Base-by-base conservation (phyloP, 2,888 invertebrate genomes). In the Schrankia costaestrigalis region DNA sequence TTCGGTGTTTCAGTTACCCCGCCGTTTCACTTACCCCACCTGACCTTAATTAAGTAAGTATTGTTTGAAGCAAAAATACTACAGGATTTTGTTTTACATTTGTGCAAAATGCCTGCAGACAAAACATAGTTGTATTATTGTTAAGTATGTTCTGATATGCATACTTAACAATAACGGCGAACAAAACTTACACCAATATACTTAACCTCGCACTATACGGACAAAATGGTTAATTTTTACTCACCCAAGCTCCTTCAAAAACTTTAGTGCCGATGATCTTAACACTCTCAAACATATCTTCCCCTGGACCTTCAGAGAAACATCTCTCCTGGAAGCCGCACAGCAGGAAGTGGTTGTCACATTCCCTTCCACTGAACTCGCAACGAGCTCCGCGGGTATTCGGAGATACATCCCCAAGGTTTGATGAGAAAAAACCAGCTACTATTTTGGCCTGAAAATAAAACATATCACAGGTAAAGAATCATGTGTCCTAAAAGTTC, bases 371-470 rank as follows among this genome's bases (percentile, higher is more conserved):
- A 0, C 92, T 92, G 61, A 92, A 91, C 63, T 91, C 88, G 63
- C 96, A 97, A 26, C 89, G 90, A 0, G 96, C 92, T 0, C 94
- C 94, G 6, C 80, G 78, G 0, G 89, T 91, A 72, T 96, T 96
- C 0, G 96, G 96, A 0, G 95, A 94, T 0, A 94, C 93, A 63
- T 96, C 96, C 0, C 96, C 96, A 14, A 94, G 89, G 73, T 94
- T 95, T 0, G 92, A 90, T 0, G 95, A 91, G 17, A 94, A 95
- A 80, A 96, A 96, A 0, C 94, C 94, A 0, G 93, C 93, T 0
- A 96, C 93, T 54, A 95, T 92, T 2, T 81, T 69, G 1, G 93
- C 93, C 94, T 95, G 67, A 17, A 73, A 48, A 1, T 17, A 17
- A 5, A 5, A 5, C 4, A 7, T 17, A 5, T 5, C 17, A 4